These are phyloP conservation scores for Terrapene triunguis DNA, from an alignment of 2,113 vertebrate species.

Conservation along the genomic window DNA sequence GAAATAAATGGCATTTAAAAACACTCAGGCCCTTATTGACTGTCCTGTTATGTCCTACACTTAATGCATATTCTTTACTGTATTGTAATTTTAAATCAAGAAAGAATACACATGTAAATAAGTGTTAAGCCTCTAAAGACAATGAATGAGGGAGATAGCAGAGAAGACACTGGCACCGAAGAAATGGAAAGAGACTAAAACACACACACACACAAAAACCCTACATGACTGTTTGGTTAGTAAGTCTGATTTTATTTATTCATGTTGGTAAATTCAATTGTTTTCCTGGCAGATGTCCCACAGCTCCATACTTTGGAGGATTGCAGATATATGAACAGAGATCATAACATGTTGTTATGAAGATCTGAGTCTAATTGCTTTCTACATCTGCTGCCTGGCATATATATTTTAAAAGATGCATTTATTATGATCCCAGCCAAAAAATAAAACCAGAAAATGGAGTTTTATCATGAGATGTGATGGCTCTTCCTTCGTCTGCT, in stretches of 20 bases:
- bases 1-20: no score
- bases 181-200: background rate
- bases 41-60: background rate
- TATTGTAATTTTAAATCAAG: background rate
- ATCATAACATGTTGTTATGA: background rate
- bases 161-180: background rate
- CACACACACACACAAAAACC: background rate
- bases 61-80: no score
- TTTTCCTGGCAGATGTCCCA: background rate
- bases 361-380: background rate
- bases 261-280: background rate
- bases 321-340: background rate
- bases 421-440: background rate
- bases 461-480: background rate
- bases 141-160: rapidly evolving
- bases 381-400: background rate
- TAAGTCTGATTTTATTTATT: background rate
- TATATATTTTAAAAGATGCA: background rate
- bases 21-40: background rate
- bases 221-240: background rate
- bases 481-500: background rate
- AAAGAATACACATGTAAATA: background rate
- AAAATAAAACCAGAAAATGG: background rate
- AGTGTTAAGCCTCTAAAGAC: background rate
- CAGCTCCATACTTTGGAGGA: background rate